Percentiles rank a stretch among this genome's conserved stretches.
Evolutionary conservation across 2,888 invertebrate genomes (phyloP).

Genomic region (Euphydryas editha): DNA sequence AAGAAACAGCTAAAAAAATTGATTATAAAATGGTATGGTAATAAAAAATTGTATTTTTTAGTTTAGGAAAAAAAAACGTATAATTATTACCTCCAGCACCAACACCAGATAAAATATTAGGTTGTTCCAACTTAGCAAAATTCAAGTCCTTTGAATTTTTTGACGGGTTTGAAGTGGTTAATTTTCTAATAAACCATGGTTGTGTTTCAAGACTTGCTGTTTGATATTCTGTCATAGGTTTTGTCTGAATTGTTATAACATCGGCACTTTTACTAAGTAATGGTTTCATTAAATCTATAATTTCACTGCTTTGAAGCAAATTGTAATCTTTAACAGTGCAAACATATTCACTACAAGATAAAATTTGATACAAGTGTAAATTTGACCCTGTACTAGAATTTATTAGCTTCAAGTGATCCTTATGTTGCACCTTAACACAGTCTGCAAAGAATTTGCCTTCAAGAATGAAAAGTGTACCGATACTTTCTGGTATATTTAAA

Average conservation of each 20-base stretch:
- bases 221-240: slow-evolving; percentile 71
- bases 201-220: slow-evolving; percentile 48
- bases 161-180: slow-evolving; percentile 50
- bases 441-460: slow-evolving; percentile 72
- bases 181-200: slow-evolving; percentile 60
- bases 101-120: slow-evolving; percentile 76
- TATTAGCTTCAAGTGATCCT: slow-evolving; percentile 49
- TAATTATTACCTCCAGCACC: slow-evolving; percentile 71
- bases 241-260: slow-evolving; percentile 64
- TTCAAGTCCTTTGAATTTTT: slow-evolving; percentile 44
- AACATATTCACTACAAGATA: slow-evolving; percentile 55
- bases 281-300: slow-evolving; percentile 62
- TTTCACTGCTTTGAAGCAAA: slow-evolving; percentile 66
- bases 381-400: slow-evolving; percentile 61
- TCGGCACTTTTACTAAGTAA: slow-evolving; percentile 57
- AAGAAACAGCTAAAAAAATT: slow-evolving; percentile 63
- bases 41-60: slow-evolving; percentile 24
- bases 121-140: slow-evolving; percentile 72
- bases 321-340: slow-evolving; percentile 69
- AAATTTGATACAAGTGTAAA: slow-evolving; percentile 60
- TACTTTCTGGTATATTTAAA: slow-evolving; percentile 48
- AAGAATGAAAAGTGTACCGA: slow-evolving; percentile 64
- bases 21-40: too few species aligned
- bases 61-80: neutral
- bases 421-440: slow-evolving; percentile 50